Evolutionary conservation across 2,888 invertebrate genomes (phyloP), one percentile per base, ranked within the genome.

Genomic region (Drosophila fungiperda): DNA sequence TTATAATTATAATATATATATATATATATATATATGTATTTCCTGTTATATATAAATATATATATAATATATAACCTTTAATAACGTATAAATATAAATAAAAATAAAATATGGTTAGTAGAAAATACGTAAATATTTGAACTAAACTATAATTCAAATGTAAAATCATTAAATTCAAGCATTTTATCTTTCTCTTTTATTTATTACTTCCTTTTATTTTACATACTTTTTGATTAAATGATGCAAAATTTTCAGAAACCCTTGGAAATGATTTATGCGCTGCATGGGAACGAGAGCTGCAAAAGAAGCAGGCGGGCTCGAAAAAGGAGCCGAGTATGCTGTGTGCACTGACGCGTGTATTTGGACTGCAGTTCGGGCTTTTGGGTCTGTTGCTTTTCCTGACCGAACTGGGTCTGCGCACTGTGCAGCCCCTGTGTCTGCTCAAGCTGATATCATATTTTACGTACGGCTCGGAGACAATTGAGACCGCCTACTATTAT

Each of bases 401-500:
- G 57, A 93, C 95, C 92, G 96, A 96, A 90, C 94, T 96, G 82
- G 94, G 94, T 17, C 93, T 95, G 77, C 94, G 96, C 91, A 94
- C 95, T 77, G 93, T 94, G 38, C 95, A 95, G 85, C 96, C 96
- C 3, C 91, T 95, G 68, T 95, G 95, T 84, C 94, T 96, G 61
- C 95, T 96, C 38, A 94, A 94, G 79, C 91, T 96, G 57, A 94
- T 96, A 61, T 94, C 94, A 36, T 96, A 94, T 92, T 96, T 95
- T 92, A 86, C 89, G 1, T 70, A 88, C 26, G 83, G 68, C 3
- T 58, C 75, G 45, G 78, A 87, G 3, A 73, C 89, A 15, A 81
- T 85, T 4, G 80, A 87, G 38, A 94, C 96, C 17, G 97, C 98
- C 0, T 97, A 97, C 91, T 92, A 96, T 60, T 97, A 96, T 92